phyloP scores from a whole-genome alignment of 1,140 invertebrate genomes.

The Drosophila kikkawai region DNA sequence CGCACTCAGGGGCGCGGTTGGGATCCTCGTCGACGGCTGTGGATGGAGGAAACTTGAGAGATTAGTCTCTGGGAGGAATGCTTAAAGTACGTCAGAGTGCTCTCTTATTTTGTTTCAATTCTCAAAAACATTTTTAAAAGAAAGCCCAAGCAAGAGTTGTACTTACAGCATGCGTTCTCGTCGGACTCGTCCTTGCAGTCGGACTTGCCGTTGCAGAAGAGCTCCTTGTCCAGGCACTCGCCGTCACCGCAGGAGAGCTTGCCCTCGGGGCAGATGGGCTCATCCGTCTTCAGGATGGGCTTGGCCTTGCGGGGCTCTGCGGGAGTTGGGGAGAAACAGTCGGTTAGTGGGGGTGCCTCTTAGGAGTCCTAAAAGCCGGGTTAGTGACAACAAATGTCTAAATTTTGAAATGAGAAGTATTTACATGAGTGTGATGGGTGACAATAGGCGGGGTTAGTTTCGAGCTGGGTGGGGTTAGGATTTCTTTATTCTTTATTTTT shows the following conservation, averaged over 20 bases:
- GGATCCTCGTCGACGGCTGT: slow-evolving; percentile 94
- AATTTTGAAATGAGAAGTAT: slow-evolving; percentile 78
- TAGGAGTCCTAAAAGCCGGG: slow-evolving; percentile 3
- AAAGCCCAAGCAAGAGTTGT: background rate
- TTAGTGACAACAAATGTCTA: slow-evolving; percentile 77
- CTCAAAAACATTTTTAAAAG: background rate
- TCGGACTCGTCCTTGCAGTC: slow-evolving; percentile 98
- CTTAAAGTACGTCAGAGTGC: background rate
- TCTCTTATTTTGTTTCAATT: background rate
- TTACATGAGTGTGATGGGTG: slow-evolving; percentile 47
- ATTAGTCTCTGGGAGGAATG: background rate
- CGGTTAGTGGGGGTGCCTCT: background rate
- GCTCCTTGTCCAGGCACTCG: slow-evolving; percentile 94
- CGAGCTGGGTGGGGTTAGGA: slow-evolving; percentile 22
- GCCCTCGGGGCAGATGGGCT: slow-evolving; percentile 94
- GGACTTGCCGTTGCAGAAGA: slow-evolving; percentile 96
- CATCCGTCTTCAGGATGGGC: slow-evolving; percentile 95
- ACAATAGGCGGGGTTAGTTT: slow-evolving; percentile 32
- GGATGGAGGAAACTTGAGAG: slow-evolving; percentile 24
- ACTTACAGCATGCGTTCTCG: slow-evolving; percentile 97
- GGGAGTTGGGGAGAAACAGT: background rate
- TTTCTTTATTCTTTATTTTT: slow-evolving; percentile 8
- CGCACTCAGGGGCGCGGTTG: slow-evolving; percentile 95
- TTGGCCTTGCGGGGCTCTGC: slow-evolving; percentile 94
- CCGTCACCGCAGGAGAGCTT: slow-evolving; percentile 95